A percentile compares a stretch with the other conserved stretches of the same genome.
phyloP scores from a whole-genome alignment of 2,113 vertebrate genomes.

The Pterocles burchelli region DNA sequence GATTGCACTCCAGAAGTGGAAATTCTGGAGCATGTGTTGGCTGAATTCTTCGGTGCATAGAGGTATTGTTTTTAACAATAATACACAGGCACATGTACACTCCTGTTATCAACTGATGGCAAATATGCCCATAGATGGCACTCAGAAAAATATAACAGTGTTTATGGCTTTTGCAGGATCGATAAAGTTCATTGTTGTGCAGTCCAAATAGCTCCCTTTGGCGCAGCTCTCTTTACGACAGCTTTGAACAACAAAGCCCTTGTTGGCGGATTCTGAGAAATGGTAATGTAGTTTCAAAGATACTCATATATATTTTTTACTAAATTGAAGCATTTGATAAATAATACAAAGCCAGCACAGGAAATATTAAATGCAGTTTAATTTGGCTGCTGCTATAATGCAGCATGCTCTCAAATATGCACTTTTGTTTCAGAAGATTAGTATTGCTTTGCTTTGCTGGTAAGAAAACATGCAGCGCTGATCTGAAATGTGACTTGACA shows the following conservation, averaged over 20 bases:
- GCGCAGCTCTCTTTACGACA: neutral
- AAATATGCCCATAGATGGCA: constrained; percentile 18
- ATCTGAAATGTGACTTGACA: neutral
- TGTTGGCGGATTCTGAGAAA: neutral
- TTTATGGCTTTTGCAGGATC: constrained; percentile 40
- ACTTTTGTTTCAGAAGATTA: neutral
- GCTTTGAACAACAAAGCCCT: constrained; percentile 20
- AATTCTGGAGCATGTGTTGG: neutral
- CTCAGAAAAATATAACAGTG: neutral
- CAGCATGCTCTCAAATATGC: neutral
- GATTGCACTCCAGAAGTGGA: neutral
- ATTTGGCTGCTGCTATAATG: neutral
- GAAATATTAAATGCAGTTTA: constrained; percentile 36
- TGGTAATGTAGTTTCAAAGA: neutral
- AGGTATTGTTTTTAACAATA: neutral
- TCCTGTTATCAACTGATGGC: neutral
- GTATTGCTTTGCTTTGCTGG: neutral
- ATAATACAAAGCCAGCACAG: neutral
- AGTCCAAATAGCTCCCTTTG: constrained; percentile 33
- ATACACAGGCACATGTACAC: neutral
- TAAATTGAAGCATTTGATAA: constrained; percentile 8
- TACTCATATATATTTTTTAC: neutral
- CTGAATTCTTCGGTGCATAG: neutral
- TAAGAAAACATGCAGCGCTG: neutral
- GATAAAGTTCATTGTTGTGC: constrained; percentile 37